Percentiles rank a stretch among this genome's conserved stretches.
Evolutionary conservation across 2,797 vertebrate genomes (phyloP).

Genomic region (Tiaroga cobitis): DNA sequence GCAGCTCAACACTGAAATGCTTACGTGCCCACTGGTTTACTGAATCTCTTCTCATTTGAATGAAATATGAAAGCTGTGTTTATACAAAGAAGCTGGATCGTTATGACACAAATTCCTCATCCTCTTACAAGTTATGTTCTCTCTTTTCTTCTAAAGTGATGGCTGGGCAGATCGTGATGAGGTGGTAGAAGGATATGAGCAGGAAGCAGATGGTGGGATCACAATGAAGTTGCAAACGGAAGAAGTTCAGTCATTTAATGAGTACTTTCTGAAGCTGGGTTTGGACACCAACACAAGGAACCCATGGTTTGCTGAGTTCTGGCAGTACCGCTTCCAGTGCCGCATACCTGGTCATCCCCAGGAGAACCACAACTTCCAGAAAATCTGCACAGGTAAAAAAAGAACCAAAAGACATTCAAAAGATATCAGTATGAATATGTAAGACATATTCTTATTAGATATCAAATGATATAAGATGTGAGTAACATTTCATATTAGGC

Average conservation of each 20-base stretch:
- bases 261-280: constrained; percentile 93
- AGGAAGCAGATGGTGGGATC: constrained; percentile 95
- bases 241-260: constrained; percentile 90
- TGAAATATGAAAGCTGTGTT: constrained; percentile 2
- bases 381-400: constrained; percentile 89
- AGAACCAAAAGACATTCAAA: neutral
- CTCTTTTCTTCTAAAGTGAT: constrained; percentile 78
- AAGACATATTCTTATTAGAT: too few relatives aligned
- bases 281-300: constrained; percentile 92
- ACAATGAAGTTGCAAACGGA: constrained; percentile 97
- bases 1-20: neutral
- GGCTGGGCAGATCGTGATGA: constrained; percentile 99
- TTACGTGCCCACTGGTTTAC: constrained; percentile 1
- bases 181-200: constrained; percentile 96
- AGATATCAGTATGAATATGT: neutral
- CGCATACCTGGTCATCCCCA: constrained; percentile 89
- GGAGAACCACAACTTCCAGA: constrained; percentile 93
- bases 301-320: constrained; percentile 98
- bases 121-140: constrained; percentile 5
- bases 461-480: too few relatives aligned
- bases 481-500: neutral
- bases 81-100: neutral
- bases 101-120: constrained; percentile 4
- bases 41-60: neutral
- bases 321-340: constrained; percentile 98